Percentiles rank a stretch among this genome's conserved stretches.
Evolutionary conservation across 2,888 invertebrate species (phyloP).

Genomic region (Neocrepidodera transversa): DNA sequence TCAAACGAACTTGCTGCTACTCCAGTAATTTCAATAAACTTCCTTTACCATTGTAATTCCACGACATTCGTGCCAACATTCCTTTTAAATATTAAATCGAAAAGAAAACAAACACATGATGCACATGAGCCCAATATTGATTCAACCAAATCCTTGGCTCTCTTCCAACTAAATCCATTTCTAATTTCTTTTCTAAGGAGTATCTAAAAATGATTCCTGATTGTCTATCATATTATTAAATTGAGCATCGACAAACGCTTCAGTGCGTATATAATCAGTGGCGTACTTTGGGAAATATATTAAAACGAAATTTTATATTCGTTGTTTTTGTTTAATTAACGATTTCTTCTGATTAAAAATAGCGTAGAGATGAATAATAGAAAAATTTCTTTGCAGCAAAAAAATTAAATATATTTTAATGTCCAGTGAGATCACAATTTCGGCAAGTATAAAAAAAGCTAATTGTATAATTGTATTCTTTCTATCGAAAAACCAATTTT

Average conservation of each 20-base stretch:
- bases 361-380: too few species aligned
- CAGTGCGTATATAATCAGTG: background rate
- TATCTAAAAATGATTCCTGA: conserved; percentile 6
- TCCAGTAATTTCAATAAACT: conserved; percentile 24
- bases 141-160: conserved; percentile 21
- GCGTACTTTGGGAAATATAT: too few species aligned
- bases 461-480: too few species aligned
- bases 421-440: too few species aligned
- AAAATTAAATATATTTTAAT: too few species aligned
- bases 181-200: conserved; percentile 1
- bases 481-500: too few species aligned
- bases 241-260: background rate
- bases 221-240: conserved; percentile 7
- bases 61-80: conserved; percentile 18
- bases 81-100: conserved; percentile 18
- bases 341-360: too few species aligned
- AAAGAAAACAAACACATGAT: conserved; percentile 20
- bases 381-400: too few species aligned
- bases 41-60: conserved; percentile 16
- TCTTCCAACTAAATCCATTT: conserved; percentile 21
- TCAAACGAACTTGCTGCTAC: conserved; percentile 7
- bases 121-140: conserved; percentile 25
- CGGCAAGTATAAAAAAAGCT: too few species aligned
- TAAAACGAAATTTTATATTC: too few species aligned
- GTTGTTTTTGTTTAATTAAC: too few species aligned